Conservation (phyloP, 2,113 vertebrate species). For the Esox niger region DNA sequence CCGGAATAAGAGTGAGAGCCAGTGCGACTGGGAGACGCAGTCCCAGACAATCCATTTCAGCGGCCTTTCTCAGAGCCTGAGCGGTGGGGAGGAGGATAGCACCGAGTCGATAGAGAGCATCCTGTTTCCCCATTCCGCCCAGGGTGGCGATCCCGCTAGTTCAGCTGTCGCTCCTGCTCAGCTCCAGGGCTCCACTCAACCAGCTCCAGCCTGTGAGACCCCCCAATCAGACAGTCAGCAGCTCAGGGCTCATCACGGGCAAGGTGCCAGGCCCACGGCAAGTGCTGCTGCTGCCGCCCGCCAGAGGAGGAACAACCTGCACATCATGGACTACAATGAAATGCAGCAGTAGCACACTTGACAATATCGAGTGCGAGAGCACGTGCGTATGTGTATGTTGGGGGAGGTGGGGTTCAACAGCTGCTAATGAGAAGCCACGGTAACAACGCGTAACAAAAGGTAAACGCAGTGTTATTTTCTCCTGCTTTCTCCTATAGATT, state of each 20-base stretch:
- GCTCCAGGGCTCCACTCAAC: constrained; percentile 13
- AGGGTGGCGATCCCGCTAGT: constrained; percentile 13
- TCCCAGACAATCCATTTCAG: constrained; percentile 40
- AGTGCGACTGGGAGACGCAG: constrained; percentile 67
- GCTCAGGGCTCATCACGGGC: constrained; percentile 21
- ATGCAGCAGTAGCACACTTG: constrained; percentile 79
- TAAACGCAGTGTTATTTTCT: too few species aligned
- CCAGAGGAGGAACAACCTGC: constrained; percentile 74
- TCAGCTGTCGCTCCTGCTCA: constrained; percentile 39
- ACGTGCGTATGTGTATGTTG: not conserved
- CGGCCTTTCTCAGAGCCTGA: constrained; percentile 59
- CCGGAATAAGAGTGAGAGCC: constrained; percentile 83
- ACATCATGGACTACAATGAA: constrained; percentile 97
- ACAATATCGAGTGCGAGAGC: constrained; percentile 32
- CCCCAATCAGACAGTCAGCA: constrained; percentile 23
- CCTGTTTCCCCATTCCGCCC: constrained; percentile 28
- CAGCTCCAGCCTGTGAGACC: not conserved
- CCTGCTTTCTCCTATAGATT: too few species aligned
- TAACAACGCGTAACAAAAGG: too few species aligned
- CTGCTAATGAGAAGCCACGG: not conserved
- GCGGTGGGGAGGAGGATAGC: constrained; percentile 68
- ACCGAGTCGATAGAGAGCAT: constrained; percentile 1
- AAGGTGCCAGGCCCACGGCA: not conserved
- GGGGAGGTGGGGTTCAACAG: not conserved
- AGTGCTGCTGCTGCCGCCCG: constrained; percentile 26